These are phyloP conservation scores for Melikaiella ostensackeni DNA, from an alignment of 2,888 invertebrate species.

Conservation along the genomic window DNA sequence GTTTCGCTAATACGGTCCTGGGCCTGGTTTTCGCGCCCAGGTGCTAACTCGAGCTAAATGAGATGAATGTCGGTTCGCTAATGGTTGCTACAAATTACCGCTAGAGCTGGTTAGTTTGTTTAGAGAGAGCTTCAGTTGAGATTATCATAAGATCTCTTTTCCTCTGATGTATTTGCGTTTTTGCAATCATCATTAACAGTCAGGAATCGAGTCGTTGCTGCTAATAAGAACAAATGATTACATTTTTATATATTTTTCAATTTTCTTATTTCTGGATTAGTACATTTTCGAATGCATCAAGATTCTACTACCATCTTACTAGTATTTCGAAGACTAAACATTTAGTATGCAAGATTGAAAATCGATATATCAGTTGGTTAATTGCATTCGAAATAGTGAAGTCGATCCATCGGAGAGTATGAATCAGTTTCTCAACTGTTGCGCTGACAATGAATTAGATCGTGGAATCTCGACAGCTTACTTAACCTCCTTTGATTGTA, in stretches of 20 bases:
- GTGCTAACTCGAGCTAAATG: conserved; percentile 72
- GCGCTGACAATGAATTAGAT: conserved; percentile 13
- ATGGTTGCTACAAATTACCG: conserved; percentile 72
- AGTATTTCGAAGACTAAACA: background rate
- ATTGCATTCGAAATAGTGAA: background rate
- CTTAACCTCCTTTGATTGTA: conserved; percentile 49
- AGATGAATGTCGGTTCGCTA: conserved; percentile 72
- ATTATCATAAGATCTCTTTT: conserved; percentile 54
- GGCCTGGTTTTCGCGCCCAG: conserved; percentile 57
- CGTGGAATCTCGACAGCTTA: conserved; percentile 42
- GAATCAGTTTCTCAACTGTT: conserved; percentile 25
- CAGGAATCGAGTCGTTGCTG: background rate
- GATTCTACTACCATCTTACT: background rate
- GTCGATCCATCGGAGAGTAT: background rate
- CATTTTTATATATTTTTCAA: too few relatives aligned
- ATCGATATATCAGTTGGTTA: background rate
- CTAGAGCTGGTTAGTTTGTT: conserved; percentile 53
- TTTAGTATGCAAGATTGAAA: too few relatives aligned
- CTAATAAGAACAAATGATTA: background rate
- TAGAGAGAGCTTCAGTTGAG: conserved; percentile 59
- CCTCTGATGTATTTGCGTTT: background rate
- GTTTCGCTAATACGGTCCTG: conserved; percentile 59
- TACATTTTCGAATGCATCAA: too few relatives aligned
- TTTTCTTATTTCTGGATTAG: too few relatives aligned
- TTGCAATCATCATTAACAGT: background rate